Percentiles rank a stretch among this genome's conserved stretches.
phyloP scores from a whole-genome alignment of 2,888 invertebrate species.

The Stomorhina lunata region DNA sequence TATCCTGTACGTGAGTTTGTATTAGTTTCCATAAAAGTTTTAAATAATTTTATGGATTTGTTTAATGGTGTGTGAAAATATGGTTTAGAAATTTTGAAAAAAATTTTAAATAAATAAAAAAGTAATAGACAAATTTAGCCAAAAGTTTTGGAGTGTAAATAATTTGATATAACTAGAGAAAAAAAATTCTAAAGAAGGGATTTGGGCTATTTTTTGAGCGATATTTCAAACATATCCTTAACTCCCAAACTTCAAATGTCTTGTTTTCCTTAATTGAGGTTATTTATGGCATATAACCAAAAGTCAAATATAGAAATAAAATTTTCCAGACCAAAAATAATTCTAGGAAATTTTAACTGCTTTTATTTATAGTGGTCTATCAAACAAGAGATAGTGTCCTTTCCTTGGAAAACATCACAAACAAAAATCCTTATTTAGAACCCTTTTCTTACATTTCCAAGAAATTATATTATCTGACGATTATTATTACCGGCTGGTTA shows the following conservation, averaged over 20 bases:
- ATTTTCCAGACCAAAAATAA: not conserved
- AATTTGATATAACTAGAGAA: too few species aligned
- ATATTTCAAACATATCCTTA: not conserved
- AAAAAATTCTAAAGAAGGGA: too few species aligned
- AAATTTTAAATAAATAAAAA: too few species aligned
- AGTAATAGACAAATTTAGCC: too few species aligned
- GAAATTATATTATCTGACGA: slow-evolving; percentile 23
- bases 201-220: too few species aligned
- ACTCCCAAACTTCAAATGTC: not conserved
- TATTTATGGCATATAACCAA: not conserved
- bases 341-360: not conserved
- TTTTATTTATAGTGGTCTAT: slow-evolving; percentile 9
- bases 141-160: too few species aligned
- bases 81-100: too few species aligned
- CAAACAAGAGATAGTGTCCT: too few species aligned
- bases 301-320: not conserved
- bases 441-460: slow-evolving; percentile 11
- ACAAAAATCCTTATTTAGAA: not conserved
- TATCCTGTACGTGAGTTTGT: too few species aligned
- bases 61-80: slow-evolving; percentile 55
- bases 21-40: slow-evolving; percentile 38
- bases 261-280: not conserved
- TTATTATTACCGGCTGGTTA: not conserved
- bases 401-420: not conserved
- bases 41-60: slow-evolving; percentile 56